Conservation (phyloP, 2,797 vertebrate genomes). For the Helarctos malayanus region DNA sequence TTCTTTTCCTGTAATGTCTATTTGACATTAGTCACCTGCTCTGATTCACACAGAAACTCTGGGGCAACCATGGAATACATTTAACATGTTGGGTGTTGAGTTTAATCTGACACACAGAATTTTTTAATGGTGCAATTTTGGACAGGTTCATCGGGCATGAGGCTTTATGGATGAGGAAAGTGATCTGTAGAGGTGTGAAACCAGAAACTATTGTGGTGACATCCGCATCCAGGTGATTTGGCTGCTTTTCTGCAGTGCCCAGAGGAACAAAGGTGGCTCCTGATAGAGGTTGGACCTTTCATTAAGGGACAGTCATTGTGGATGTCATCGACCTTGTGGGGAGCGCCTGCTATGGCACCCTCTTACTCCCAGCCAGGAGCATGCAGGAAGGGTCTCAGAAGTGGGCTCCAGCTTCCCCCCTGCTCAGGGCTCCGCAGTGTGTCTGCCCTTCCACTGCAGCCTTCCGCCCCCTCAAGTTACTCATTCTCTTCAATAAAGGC, state of each 20-base stretch:
- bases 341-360: not conserved
- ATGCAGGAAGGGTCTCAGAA: fast-evolving
- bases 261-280: not conserved
- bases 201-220: conserved; percentile 62
- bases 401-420: not conserved
- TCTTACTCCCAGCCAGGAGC: not conserved
- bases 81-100: conserved; percentile 74
- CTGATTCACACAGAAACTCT: conserved; percentile 86
- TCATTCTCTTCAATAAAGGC: not conserved
- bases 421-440: too few relatives aligned
- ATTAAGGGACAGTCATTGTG: too few relatives aligned
- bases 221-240: fast-evolving
- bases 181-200: conserved; percentile 61
- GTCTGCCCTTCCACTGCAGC: not conserved
- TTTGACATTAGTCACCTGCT: conserved; percentile 86
- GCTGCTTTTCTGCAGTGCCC: not conserved
- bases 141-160: conserved; percentile 72
- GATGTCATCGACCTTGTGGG: not conserved
- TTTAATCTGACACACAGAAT: conserved; percentile 80
- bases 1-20: conserved; percentile 67
- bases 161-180: conserved; percentile 65
- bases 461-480: fast-evolving
- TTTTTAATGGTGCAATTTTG: conserved; percentile 38
- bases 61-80: conserved; percentile 67
- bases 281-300: not conserved